phyloP scores from a whole-genome alignment of 2,888 invertebrate genomes.

The Chymomyza amoena region DNA sequence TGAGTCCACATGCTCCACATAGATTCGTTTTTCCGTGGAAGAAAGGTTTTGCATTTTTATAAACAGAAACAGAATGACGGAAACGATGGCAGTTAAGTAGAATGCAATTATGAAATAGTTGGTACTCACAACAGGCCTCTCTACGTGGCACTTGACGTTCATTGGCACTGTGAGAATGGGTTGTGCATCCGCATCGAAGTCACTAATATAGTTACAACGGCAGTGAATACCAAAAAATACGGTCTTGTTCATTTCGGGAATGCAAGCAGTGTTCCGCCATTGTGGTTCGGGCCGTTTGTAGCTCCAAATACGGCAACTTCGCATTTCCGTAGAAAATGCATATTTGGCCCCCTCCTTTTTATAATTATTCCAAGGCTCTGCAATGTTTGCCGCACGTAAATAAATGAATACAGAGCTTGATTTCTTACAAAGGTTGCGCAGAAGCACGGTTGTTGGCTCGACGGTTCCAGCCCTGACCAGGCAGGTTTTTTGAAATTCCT shows the following conservation, averaged over 20 bases:
- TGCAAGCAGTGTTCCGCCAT: constrained; percentile 34
- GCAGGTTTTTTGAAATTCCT: constrained; percentile 17
- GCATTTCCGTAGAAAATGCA: constrained; percentile 37
- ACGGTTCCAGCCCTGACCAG: constrained; percentile 13
- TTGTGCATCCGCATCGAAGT: constrained; percentile 37
- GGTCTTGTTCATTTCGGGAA: constrained; percentile 40
- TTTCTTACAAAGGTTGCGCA: constrained; percentile 32
- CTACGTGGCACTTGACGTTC: constrained; percentile 43
- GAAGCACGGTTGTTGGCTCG: constrained; percentile 19
- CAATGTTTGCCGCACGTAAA: constrained; percentile 20
- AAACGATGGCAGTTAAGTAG: background rate
- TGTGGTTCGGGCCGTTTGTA: constrained; percentile 42
- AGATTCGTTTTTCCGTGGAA: constrained; percentile 23
- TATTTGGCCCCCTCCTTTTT: constrained; percentile 25
- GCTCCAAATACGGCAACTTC: constrained; percentile 38
- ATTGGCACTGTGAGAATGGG: constrained; percentile 33
- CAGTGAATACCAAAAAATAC: constrained; percentile 34
- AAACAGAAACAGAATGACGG: constrained; percentile 7
- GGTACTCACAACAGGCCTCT: constrained; percentile 21
- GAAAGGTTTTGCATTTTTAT: constrained; percentile 6
- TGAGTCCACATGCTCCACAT: constrained; percentile 11
- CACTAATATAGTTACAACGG: constrained; percentile 37
- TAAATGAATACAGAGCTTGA: constrained; percentile 36
- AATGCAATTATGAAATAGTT: constrained; percentile 18
- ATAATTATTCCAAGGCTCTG: constrained; percentile 5